A percentile compares a stretch with the other conserved stretches of the same genome.
Conservation (phyloP, 2,888 invertebrate genomes). For the Hirtodrosophila duncani region DNA sequence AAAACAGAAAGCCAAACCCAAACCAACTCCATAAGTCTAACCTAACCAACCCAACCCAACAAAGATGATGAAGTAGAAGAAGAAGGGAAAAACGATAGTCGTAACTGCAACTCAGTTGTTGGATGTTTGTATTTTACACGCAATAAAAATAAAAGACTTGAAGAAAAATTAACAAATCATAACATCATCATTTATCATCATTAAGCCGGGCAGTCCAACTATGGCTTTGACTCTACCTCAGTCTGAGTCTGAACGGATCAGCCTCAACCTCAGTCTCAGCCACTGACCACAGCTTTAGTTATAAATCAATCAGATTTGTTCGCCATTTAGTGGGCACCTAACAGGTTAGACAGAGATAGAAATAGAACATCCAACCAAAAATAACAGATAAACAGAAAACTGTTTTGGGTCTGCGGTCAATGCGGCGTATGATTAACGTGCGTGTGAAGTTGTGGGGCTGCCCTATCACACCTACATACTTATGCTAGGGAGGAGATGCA, state of each 20-base stretch:
- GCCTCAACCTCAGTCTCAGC: slow-evolving; percentile 1
- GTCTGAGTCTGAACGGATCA: background rate
- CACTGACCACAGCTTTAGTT: slow-evolving; percentile 50
- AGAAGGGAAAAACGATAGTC: slow-evolving; percentile 1
- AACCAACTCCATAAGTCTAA: no score
- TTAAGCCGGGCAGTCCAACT: slow-evolving; percentile 52
- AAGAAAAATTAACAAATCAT: slow-evolving; percentile 72
- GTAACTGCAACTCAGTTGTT: slow-evolving; percentile 8
- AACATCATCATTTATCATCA: slow-evolving; percentile 76
- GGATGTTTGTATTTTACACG: slow-evolving; percentile 43
- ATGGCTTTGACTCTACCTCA: slow-evolving; percentile 1
- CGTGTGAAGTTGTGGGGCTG: slow-evolving; percentile 47
- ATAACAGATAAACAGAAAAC: slow-evolving; percentile 1
- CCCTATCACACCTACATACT: slow-evolving; percentile 32
- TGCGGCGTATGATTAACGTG: slow-evolving; percentile 55
- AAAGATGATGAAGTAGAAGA: background rate
- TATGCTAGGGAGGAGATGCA: background rate
- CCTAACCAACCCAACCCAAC: slow-evolving; percentile 25
- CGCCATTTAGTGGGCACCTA: slow-evolving; percentile 48
- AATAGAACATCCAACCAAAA: slow-evolving; percentile 8
- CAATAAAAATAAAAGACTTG: slow-evolving; percentile 43
- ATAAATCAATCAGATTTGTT: slow-evolving; percentile 73
- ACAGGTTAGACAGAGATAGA: no score
- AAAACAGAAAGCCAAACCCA: slow-evolving; percentile 19
- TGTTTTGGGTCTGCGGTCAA: slow-evolving; percentile 35